Conservation (phyloP, 2,888 invertebrate species). For the Protophormia terraenovae region DNA sequence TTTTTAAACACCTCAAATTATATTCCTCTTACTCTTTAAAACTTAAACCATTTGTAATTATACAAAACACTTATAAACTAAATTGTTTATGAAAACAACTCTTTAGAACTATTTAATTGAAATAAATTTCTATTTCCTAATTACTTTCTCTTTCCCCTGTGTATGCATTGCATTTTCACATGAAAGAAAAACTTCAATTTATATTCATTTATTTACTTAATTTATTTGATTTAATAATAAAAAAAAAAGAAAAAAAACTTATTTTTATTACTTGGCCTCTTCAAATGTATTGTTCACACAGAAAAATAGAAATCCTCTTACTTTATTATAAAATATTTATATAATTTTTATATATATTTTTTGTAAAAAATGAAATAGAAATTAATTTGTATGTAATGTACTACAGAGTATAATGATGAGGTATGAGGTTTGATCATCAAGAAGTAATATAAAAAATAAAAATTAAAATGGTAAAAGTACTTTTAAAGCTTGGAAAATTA, state of each 20-base stretch:
- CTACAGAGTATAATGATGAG: neutral
- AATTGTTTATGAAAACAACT: neutral
- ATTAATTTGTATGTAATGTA: neutral
- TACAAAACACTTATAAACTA: neutral
- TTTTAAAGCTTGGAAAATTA: no score
- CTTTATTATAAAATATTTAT: conserved; percentile 3
- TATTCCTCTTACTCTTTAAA: no score
- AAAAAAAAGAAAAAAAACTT: neutral
- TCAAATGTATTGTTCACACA: conserved; percentile 11
- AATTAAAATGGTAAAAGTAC: no score
- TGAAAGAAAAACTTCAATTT: conserved; percentile 18
- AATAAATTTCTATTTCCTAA: neutral
- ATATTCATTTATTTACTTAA: conserved; percentile 13
- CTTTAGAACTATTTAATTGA: neutral
- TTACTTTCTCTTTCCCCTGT: neutral
- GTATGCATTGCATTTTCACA: neutral
- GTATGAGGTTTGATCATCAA: no score
- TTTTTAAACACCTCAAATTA: no score
- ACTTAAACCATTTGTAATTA: no score
- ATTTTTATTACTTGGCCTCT: neutral
- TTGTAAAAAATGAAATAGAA: neutral
- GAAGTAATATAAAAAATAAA: no score
- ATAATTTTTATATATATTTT: conserved; percentile 21
- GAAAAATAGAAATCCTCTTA: conserved; percentile 34
- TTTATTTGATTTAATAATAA: conserved; percentile 13